Percentiles rank a stretch among this genome's conserved stretches.
These are phyloP conservation scores for Rhopalosiphum padi DNA, from an alignment of 1,140 invertebrate genomes.

Conservation along the genomic window DNA sequence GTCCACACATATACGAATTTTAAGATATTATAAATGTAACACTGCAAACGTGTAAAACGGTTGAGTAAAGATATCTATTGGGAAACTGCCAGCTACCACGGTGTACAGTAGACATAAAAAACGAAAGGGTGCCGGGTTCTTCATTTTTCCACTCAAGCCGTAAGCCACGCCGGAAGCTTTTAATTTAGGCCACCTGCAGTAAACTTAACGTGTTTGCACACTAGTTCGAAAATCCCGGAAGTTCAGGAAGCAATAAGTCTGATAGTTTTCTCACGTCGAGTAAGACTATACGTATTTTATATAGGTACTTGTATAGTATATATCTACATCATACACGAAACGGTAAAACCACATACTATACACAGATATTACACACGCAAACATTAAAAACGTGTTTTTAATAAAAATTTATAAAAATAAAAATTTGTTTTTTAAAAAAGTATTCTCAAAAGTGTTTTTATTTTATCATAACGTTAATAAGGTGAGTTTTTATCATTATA, in stretches of 20 bases:
- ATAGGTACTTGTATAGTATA: not conserved
- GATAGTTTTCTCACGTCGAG: constrained; percentile 17
- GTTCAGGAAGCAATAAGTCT: constrained; percentile 32
- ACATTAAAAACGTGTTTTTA: not conserved
- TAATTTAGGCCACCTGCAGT: constrained; percentile 25
- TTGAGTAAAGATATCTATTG: not conserved
- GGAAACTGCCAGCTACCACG: constrained; percentile 20
- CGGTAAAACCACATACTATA: not conserved
- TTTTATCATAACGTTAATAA: not conserved
- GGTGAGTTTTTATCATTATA: not conserved
- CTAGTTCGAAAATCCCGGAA: not conserved
- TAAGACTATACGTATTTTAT: not conserved
- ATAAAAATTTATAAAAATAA: not conserved
- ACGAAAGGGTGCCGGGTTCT: not conserved
- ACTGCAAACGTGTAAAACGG: not conserved
- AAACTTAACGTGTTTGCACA: constrained; percentile 16
- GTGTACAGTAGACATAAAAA: not conserved
- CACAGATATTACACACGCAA: not conserved
- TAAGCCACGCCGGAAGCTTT: not conserved
- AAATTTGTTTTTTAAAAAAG: not conserved
- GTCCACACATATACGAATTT: too few species aligned
- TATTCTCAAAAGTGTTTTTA: not conserved
- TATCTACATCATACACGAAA: not conserved
- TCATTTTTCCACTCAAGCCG: not conserved
- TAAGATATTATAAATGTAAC: not conserved